A percentile compares a stretch with the other conserved stretches of the same genome.
Evolutionary conservation across 2,888 invertebrate genomes (phyloP).

Genomic region (Cremastobaeus sp.): DNA sequence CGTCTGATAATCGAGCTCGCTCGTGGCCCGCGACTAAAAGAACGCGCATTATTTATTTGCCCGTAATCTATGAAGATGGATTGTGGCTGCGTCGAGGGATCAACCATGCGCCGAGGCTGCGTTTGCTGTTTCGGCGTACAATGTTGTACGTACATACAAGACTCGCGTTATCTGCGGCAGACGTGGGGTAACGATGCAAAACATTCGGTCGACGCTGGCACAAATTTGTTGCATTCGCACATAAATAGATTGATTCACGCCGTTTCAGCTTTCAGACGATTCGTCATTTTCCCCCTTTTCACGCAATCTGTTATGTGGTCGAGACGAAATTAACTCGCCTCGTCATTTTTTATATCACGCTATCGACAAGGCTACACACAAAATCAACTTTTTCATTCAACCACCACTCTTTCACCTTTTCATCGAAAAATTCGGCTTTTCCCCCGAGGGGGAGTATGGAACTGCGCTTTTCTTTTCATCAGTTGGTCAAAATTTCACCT

Average conservation of each 20-base stretch:
- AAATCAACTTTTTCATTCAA: no score
- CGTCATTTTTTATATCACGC: no score
- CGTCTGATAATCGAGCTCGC: conserved; percentile 64
- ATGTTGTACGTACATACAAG: conserved; percentile 23
- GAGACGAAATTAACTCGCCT: no score
- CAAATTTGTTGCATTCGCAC: conserved; percentile 17
- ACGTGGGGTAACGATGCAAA: conserved; percentile 27
- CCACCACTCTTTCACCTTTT: no score
- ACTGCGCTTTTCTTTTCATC: no score
- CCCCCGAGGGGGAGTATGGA: no score
- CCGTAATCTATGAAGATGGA: conserved; percentile 13
- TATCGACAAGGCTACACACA: no score
- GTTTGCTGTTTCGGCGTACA: conserved; percentile 1
- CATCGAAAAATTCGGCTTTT: no score
- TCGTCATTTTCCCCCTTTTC: neutral
- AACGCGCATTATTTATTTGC: conserved; percentile 29
- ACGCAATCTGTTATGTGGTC: conserved; percentile 2
- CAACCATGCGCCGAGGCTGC: neutral
- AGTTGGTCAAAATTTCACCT: no score
- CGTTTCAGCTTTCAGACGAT: conserved; percentile 3
- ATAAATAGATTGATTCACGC: conserved; percentile 29
- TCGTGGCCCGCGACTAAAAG: conserved; percentile 49
- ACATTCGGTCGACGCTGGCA: conserved; percentile 27
- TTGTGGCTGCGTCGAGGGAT: neutral
- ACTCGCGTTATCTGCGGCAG: conserved; percentile 29